A percentile compares a stretch with the other conserved stretches of the same genome.
Conservation (phyloP, 2,888 invertebrate species). For the Maniola hyperantus region DNA sequence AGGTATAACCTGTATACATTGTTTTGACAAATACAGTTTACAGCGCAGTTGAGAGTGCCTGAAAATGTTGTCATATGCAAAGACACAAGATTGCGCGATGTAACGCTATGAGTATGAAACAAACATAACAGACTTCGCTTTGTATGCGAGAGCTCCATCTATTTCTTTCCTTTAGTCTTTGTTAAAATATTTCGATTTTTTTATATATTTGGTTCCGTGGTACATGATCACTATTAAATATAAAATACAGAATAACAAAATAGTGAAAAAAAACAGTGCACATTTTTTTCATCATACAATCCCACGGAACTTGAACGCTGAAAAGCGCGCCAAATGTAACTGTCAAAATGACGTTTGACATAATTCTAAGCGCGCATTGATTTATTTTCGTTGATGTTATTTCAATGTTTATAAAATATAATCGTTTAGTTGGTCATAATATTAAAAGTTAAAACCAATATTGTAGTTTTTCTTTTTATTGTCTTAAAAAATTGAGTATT, state of each 20-base stretch:
- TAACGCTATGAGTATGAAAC: not conserved
- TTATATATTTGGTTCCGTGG: constrained; percentile 48
- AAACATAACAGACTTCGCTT: not conserved
- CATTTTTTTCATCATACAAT: constrained; percentile 24
- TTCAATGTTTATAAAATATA: not conserved
- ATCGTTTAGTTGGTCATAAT: not conserved
- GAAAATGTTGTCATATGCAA: too few species aligned
- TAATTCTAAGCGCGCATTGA: not conserved
- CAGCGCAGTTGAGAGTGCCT: not conserved
- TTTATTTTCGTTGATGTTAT: not conserved
- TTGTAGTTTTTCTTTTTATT: too few species aligned
- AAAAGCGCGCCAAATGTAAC: constrained; percentile 38
- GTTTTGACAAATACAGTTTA: not conserved
- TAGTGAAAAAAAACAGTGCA: constrained; percentile 37
- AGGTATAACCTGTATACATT: not conserved
- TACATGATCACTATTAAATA: constrained; percentile 34
- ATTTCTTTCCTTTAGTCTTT: constrained; percentile 15
- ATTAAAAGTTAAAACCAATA: too few species aligned
- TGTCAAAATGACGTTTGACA: constrained; percentile 35
- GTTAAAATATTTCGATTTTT: constrained; percentile 20
- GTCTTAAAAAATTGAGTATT: too few species aligned
- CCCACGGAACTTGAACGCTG: constrained; percentile 32
- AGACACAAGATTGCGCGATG: too few species aligned
- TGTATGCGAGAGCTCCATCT: not conserved
- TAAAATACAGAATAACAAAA: constrained; percentile 41